Conservation (phyloP, 2,888 invertebrate genomes). For the Mesorhabditis belari region DNA sequence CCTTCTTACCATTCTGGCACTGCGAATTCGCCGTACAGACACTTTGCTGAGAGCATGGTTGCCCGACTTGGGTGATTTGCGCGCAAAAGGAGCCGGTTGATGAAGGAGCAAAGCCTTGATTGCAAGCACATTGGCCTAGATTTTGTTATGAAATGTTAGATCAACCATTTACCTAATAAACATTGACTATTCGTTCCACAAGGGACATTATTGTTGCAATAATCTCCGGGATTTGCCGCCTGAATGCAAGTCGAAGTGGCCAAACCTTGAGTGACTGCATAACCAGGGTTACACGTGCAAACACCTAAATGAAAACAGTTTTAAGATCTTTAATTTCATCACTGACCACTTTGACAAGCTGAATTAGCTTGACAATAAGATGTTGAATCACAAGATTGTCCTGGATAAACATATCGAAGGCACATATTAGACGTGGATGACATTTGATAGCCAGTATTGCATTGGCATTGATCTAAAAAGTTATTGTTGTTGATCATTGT, state of each 20-base stretch:
- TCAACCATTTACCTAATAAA: not conserved
- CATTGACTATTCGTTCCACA: not conserved
- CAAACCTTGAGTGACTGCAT: not conserved
- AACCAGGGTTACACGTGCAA: not conserved
- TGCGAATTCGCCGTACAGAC: conserved; percentile 25
- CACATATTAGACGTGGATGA: not conserved
- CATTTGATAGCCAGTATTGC: not conserved
- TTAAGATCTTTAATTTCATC: not conserved
- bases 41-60: conserved; percentile 14
- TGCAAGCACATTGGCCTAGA: not conserved
- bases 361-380: conserved; percentile 16
- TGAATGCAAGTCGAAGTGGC: not conserved
- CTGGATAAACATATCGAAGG: conserved; percentile 13
- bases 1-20: conserved; percentile 21
- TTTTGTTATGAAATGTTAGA: not conserved
- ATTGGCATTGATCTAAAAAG: not conserved
- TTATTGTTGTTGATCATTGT: not conserved
- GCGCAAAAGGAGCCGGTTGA: not conserved
- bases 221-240: not conserved
- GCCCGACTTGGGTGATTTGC: not conserved
- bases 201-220: not conserved
- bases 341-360: conserved; percentile 10
- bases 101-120: not conserved
- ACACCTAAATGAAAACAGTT: not conserved
- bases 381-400: conserved; percentile 13